Percentiles rank a stretch among this genome's conserved stretches.
These are phyloP conservation scores for Amphipoea oculea DNA, from an alignment of 2,888 invertebrate genomes.

Conservation along the genomic window DNA sequence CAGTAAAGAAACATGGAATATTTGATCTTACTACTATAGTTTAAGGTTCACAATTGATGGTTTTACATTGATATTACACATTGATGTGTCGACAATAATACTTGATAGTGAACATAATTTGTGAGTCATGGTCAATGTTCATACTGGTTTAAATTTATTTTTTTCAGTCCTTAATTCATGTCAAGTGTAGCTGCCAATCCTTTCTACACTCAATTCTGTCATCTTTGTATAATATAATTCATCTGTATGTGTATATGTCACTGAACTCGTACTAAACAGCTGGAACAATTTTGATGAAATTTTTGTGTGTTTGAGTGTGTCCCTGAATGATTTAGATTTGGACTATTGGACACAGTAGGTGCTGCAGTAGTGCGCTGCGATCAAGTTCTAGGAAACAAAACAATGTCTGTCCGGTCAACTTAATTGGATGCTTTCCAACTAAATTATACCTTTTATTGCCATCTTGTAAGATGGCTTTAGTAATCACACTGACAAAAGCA, in stretches of 20 bases:
- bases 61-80: constrained; percentile 1
- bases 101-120: constrained; percentile 9
- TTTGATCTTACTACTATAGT: not conserved
- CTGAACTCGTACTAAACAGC: not conserved
- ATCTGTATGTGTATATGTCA: not conserved
- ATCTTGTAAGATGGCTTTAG: not conserved
- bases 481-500: not conserved
- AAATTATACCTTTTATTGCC: not conserved
- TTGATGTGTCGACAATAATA: not conserved
- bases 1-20: constrained; percentile 10
- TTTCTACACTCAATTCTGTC: not conserved
- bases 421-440: not conserved
- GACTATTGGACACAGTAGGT: not conserved
- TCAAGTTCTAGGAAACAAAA: not conserved
- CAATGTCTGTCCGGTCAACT: not conserved
- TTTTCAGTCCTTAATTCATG: not conserved
- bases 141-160: not conserved
- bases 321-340: not conserved
- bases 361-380: not conserved
- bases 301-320: not conserved
- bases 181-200: not conserved
- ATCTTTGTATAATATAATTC: not conserved
- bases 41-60: constrained; percentile 15
- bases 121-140: constrained; percentile 16
- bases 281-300: not conserved